Evolutionary conservation across 2,888 invertebrate genomes (phyloP).

Genomic region (Lumbricus terrestris): DNA sequence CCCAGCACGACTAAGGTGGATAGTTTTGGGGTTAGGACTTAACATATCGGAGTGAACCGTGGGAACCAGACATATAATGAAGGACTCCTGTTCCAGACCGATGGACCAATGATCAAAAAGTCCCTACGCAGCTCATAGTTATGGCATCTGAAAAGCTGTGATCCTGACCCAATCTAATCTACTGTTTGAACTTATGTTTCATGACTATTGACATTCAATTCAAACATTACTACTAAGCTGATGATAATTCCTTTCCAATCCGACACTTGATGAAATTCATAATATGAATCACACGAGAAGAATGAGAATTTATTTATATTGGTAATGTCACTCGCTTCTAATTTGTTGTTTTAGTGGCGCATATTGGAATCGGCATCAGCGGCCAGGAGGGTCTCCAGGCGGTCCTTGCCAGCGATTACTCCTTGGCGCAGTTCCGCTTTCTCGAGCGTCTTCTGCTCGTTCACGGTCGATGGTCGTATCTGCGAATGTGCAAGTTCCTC

Average conservation of each 20-base stretch:
- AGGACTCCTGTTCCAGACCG: no score
- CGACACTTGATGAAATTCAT: neutral
- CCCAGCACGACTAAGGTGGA: no score
- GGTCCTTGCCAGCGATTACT: constrained; percentile 94
- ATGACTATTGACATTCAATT: neutral
- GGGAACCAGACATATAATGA: no score
- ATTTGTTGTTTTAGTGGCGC: neutral
- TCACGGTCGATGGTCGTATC: constrained; percentile 91
- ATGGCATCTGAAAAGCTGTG: neutral
- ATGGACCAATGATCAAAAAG: no score
- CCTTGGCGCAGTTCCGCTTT: constrained; percentile 92
- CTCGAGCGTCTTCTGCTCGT: constrained; percentile 82
- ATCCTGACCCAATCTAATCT: no score
- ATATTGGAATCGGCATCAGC: constrained; percentile 87
- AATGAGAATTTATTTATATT: neutral
- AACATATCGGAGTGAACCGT: no score
- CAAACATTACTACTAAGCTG: neutral
- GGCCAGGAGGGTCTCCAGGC: constrained; percentile 98
- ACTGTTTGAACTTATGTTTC: neutral
- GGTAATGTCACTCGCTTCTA: neutral
- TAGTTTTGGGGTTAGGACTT: no score
- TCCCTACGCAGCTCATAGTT: neutral
- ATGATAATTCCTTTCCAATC: constrained; percentile 3
- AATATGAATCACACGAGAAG: neutral
- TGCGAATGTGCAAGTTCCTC: constrained; percentile 89